Evolutionary conservation across 2,797 vertebrate species (phyloP), one percentile per base, ranked within the genome.

Genomic region (Macropodus opercularis): DNA sequence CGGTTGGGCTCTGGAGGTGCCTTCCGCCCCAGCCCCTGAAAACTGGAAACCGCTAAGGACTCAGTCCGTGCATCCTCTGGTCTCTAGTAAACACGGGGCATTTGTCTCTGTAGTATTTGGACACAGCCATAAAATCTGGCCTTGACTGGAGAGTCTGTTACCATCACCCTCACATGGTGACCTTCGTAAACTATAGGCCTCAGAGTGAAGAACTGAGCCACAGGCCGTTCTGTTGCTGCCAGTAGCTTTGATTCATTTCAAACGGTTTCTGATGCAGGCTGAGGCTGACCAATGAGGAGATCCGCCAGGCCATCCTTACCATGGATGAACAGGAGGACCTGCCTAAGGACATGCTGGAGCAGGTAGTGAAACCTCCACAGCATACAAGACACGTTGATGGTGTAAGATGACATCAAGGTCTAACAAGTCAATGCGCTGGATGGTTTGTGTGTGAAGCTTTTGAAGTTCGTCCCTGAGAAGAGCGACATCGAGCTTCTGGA

Each of bases 311-410:
- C 0, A 94, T 98, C 79, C 72, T 97, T 81, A 94, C 93, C 0
- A 98, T 98, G 96, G 96, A 98, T 0, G 96, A 98, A 57, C 95
- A 97, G 58, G 96, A 98, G 59, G 96, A 98, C 70, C 87, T 98
- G 35, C 94, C 96, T 0, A 97, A 95, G 80, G 96, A 98, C 87
- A 98, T 98, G 87, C 57, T 87, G 32, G 87, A 87, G 42, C 87
- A 87, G 87, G 87, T 87, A 42, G 3, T 7, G 23, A 19, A 2
- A 38, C 23, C 42, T 8, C 51, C 18, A 54, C 13, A 11, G 1
- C 12, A 4, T 19, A 38, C 14, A 48, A 8, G 5, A 21, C 15
- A 27, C 26, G 14, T 15, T 46, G 4, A 24, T 27, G 27, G 18
- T 38, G 7, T 23, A 2, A 8, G 13, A 12, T 26, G 3, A 42